phyloP scores from a whole-genome alignment of 1,140 invertebrate species.

The Drosophila seguyi region DNA sequence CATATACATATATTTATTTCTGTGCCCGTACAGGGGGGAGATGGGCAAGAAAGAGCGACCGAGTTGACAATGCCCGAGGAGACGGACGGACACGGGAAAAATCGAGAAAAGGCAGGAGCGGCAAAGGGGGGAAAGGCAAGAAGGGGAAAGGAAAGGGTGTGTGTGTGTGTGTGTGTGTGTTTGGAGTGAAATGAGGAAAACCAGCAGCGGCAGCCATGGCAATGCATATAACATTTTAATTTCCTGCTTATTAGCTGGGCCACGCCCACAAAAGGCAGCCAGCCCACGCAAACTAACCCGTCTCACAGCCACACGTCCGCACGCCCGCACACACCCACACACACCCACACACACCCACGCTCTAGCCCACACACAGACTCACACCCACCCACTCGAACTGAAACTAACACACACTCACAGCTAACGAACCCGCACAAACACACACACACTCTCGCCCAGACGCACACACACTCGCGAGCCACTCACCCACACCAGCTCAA shows the following conservation, averaged over 20 bases:
- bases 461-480: constrained; percentile 6
- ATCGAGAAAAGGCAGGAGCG: constrained; percentile 17
- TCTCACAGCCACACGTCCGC: neutral
- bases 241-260: constrained; percentile 78
- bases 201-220: constrained; percentile 58
- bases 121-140: neutral
- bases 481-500: constrained; percentile 36
- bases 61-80: constrained; percentile 67
- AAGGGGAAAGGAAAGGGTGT: neutral
- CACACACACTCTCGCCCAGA: neutral
- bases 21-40: neutral
- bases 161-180: constrained; percentile 5
- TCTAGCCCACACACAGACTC: neutral
- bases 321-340: constrained; percentile 2
- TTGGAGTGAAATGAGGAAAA: constrained; percentile 36
- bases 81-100: constrained; percentile 34
- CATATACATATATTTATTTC: constrained; percentile 14
- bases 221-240: constrained; percentile 84
- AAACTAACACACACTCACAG: constrained; percentile 19
- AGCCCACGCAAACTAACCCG: constrained; percentile 48
- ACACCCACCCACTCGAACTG: constrained; percentile 9
- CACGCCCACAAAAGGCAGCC: constrained; percentile 40
- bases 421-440: constrained; percentile 24
- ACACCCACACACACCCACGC: neutral
- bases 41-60: constrained; percentile 14